Base-by-base conservation (phyloP, 2,888 invertebrate species). In the Cremastinae sp. region DNA sequence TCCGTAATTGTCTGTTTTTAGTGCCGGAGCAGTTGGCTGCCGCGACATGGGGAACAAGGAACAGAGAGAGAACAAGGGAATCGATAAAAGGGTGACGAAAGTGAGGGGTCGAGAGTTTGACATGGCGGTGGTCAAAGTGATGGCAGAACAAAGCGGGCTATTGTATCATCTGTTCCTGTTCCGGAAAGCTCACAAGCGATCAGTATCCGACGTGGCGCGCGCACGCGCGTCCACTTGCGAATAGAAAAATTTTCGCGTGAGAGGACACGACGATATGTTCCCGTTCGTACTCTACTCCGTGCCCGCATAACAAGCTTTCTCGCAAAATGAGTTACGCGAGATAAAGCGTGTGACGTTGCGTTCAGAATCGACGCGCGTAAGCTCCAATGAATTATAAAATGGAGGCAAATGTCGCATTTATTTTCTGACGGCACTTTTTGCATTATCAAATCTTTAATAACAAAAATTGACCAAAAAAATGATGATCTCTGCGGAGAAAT, bases 151-250 rank as follows among this genome's bases (percentile, higher is more conserved):
- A 75, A 75, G 79, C 73, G 69, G 64, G 62, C 66, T 71, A 75
- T 79, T 78, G 78, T 78, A 75, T 78, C 78, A 75, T 75, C 75
- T 75, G 75, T 75, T 79, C 78, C 74, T 78, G 78, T 78, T 78
- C 71, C 75, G 78, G 74, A 74, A 74, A 68, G 72, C 75, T 61
- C 70, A 51, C 69, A 38, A 49, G 54, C 61, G 61, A 45, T 47
- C 38, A 38, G 36, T 49, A 62, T 36, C 20, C 36, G 18, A 22
- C 12, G 20, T 28, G 34, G 2, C n/a, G 36, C 36, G 47, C 8
- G 9, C 12, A 20, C 18, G 38, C 10, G 7, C 51, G 10, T 51
- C 43, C 12, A 12, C 12, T 8, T 18, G 58, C 58, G 51, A 51
- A 62, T 62, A 64, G 43, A 68, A 64, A 18, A 72, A 69, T 64